Evolutionary conservation across 2,888 invertebrate genomes (phyloP), one percentile per base, ranked within the genome.

Genomic region (Himalopsyche anomala): DNA sequence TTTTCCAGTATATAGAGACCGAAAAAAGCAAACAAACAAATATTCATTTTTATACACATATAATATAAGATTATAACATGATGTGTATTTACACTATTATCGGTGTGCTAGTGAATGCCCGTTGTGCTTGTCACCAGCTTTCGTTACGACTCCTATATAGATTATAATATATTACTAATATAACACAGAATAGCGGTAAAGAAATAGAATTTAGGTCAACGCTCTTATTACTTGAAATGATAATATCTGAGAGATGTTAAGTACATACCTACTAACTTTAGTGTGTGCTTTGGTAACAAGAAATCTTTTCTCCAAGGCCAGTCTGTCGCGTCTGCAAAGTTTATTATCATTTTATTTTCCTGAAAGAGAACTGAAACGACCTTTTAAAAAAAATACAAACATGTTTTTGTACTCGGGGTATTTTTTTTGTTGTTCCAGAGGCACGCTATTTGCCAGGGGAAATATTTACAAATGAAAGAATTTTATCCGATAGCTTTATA

Each of bases 391-490:
- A 74, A 74, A 74, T 74, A 74, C 19, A 28, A 74, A 74, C 74
- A 74, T 74, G 74, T 74, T 74, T 74, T 74, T 74, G 74, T 74
- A 74, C 74, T 74, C 74, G 5, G 74, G 19, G n/a, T 11, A 11
- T 55, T 55, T 15, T 55, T 28, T 62, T 28, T 36, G 38, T 74
- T 74, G 15, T 36, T 36, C 12, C 74, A 38, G 38, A 12, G 28
- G 38, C 36, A 15, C 74, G 36, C 38, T 38, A 36, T 74, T 74
- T 19, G 74, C 74, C 74, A 38, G 74, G 9, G 74, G 74, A 36
- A 74, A 74, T 74, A 74, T 74, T 36, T 74, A 74, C 74, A 74
- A 74, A 74, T 74, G 74, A 74, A 74, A 74, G 36, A 74, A 74
- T 36, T 74, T 74, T 74, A 36, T 62, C 28, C 6, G 36, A 74